Conservation (phyloP, 2,797 vertebrate species). For the Harpagifer antarcticus region DNA sequence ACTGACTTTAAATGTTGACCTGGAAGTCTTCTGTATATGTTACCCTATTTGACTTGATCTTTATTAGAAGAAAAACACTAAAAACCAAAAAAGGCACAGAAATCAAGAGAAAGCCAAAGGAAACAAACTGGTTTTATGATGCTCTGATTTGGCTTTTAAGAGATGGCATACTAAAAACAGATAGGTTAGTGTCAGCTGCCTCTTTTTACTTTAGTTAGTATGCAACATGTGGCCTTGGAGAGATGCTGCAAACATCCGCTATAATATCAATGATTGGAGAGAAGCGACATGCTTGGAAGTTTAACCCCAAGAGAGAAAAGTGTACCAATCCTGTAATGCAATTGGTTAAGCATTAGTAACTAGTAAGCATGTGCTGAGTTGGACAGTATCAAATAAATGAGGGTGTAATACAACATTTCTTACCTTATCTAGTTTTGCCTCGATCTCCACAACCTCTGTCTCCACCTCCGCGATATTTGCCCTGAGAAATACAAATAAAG, state of each 20-base stretch:
- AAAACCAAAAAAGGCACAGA: background rate
- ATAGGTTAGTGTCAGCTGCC: background rate
- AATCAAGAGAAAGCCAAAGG: background rate
- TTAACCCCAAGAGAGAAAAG: too few species aligned
- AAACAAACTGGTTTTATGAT: background rate
- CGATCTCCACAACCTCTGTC: conserved; percentile 95
- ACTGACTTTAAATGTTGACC: background rate
- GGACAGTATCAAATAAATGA: too few species aligned
- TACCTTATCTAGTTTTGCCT: conserved; percentile 96
- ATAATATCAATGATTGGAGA: background rate
- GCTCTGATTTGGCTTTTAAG: background rate
- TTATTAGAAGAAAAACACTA: background rate
- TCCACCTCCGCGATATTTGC: conserved; percentile 96
- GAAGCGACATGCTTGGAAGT: background rate
- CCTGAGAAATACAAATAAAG: conserved; percentile 80
- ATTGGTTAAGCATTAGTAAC: too few species aligned
- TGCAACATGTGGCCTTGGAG: background rate
- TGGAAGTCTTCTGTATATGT: background rate
- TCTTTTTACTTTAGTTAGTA: background rate
- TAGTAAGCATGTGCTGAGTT: too few species aligned
- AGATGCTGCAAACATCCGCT: background rate
- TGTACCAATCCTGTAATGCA: too few species aligned
- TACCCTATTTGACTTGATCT: background rate
- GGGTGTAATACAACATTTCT: conserved; percentile 41
- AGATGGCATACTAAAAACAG: background rate